Base-by-base conservation (phyloP, 2,797 vertebrate genomes). In the Pseudochirops cupreus region DNA sequence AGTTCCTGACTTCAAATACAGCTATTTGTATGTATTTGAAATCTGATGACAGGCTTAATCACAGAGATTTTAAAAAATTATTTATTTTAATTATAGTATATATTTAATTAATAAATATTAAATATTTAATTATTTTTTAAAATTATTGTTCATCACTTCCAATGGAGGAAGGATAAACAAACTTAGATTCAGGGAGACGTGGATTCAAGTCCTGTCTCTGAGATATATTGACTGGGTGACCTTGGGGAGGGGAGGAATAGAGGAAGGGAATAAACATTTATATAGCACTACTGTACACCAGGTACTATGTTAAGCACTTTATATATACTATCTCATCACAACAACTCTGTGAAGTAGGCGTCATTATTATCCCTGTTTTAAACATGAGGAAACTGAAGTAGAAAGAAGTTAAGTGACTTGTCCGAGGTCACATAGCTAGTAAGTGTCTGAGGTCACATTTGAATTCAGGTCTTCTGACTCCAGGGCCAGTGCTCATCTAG, bases 121-220 rank as follows among this genome's bases (percentile, higher is more conserved):
- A 52, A 52, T 52, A 52, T 52, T 52, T 52, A 6, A 52, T 52
- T 52, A 52, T 52, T 52, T 52, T 4, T 2, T 2, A 54, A 54
- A 54, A 95, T 97, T 98, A 98, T 98, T 98, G 98, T 97, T 98
- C 96, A 97, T 97, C 97, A 98, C 93, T 98, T 97, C 98, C 96
- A 98, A 98, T 56, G 94, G 91, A 98, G 94, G 97, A 98, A 97
- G 97, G 92, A 98, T 97, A 82, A 39, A 46, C 7, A 46, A 46
- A 82, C 67, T 74, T 39, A 46, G n/a, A 82, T 24, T 46, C 39
- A 46, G 39, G 67, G 5, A 39, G 18, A 10, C 74, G 11, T 82
- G 74, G 9, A 24, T 74, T 39, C 67, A 74, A 39, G 33, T 18
- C n/a, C 18, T 39, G 16, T 39, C 5, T 74, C 3, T 9, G n/a